phyloP scores from a whole-genome alignment of 2,797 vertebrate genomes.

The Thaleichthys pacificus region DNA sequence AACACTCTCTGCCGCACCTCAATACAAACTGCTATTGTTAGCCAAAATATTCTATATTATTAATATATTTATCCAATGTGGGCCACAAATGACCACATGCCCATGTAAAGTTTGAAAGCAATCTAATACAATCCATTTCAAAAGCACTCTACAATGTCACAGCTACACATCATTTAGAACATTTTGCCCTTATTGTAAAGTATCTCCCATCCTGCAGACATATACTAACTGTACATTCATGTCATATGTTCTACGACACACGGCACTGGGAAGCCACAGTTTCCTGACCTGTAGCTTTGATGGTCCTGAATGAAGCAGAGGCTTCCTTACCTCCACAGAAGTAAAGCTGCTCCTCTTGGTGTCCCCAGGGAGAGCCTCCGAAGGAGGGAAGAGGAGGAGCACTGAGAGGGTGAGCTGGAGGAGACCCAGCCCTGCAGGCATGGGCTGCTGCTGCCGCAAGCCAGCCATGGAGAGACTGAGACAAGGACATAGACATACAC shows the following conservation, averaged over 20 bases:
- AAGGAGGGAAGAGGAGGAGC: constrained; percentile 48
- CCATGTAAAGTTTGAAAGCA: no score
- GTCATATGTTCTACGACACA: no score
- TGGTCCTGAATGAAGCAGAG: no score
- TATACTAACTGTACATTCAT: neutral
- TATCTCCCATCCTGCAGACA: neutral
- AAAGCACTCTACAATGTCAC: constrained; percentile 16
- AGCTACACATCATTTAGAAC: neutral
- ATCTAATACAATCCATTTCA: constrained; percentile 25
- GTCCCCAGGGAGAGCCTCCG: constrained; percentile 50
- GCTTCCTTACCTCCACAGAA: constrained; percentile 60
- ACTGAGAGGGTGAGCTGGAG: constrained; percentile 52
- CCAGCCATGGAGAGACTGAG: constrained; percentile 70
- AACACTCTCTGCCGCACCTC: no score
- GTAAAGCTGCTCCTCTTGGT: constrained; percentile 20
- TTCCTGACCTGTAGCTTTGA: no score
- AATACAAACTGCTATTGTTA: no score
- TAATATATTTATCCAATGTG: no score
- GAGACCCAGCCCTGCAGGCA: constrained; percentile 47
- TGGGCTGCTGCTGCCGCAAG: constrained; percentile 56
- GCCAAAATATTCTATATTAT: no score
- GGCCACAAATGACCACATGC: no score
- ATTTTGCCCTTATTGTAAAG: neutral
- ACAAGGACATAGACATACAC: neutral
- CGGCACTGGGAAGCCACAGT: no score